These are phyloP conservation scores for Achatina immaculata DNA, from an alignment of 1,140 invertebrate genomes.

Conservation along the genomic window DNA sequence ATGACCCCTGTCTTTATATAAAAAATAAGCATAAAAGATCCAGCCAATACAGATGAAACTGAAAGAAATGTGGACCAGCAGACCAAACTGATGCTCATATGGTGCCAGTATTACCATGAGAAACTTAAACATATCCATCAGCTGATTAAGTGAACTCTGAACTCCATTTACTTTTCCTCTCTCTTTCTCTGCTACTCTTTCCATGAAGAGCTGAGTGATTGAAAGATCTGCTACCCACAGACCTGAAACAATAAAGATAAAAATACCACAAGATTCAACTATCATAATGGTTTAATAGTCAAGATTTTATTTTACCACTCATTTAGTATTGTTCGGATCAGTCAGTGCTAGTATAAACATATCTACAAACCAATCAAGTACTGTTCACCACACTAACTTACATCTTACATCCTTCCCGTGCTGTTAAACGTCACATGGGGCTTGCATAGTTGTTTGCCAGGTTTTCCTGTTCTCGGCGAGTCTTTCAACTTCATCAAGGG, in stretches of 20 bases:
- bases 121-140: slow-evolving; percentile 75
- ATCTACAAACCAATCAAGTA: too few species aligned
- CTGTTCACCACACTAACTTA: too few species aligned
- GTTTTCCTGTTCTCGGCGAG: too few species aligned
- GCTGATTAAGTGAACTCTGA: slow-evolving; percentile 74
- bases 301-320: too few species aligned
- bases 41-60: slow-evolving; percentile 68
- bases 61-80: slow-evolving; percentile 72
- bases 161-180: slow-evolving; percentile 75
- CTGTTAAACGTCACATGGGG: too few species aligned
- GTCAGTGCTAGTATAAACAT: too few species aligned
- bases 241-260: slow-evolving; percentile 53
- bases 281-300: too few species aligned
- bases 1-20: slow-evolving; percentile 44
- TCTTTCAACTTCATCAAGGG: too few species aligned
- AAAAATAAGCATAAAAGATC: slow-evolving; percentile 50
- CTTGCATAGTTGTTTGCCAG: too few species aligned
- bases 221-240: slow-evolving; percentile 77
- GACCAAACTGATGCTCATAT: slow-evolving; percentile 69
- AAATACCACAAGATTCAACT: background rate
- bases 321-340: too few species aligned
- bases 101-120: slow-evolving; percentile 73
- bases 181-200: slow-evolving; percentile 72
- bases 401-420: too few species aligned
- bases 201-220: slow-evolving; percentile 76